A percentile compares a stretch with the other conserved stretches of the same genome.
Evolutionary conservation across 2,888 invertebrate species (phyloP).

Genomic region (Athetis lepigone): DNA sequence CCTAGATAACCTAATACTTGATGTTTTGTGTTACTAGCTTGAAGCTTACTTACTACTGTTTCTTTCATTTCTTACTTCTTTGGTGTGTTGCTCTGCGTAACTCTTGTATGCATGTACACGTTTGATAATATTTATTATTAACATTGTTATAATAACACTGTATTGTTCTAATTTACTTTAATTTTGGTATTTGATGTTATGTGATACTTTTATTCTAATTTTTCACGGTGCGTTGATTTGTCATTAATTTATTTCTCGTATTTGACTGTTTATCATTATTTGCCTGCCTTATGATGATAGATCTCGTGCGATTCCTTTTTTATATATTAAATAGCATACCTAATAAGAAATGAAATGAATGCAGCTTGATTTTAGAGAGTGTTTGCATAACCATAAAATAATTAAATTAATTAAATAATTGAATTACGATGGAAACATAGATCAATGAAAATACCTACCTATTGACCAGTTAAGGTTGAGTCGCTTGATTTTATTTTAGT

Average conservation of each 20-base stretch:
- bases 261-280: conserved; percentile 35
- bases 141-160: no score
- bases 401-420: conserved; percentile 25
- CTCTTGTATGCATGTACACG: conserved; percentile 74
- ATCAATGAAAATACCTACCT: conserved; percentile 5
- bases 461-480: background rate
- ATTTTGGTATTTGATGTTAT: conserved; percentile 43
- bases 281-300: conserved; percentile 44
- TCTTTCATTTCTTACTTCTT: conserved; percentile 74
- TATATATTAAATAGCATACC: background rate
- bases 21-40: conserved; percentile 76
- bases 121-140: conserved; percentile 69
- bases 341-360: conserved; percentile 25
- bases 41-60: conserved; percentile 78
- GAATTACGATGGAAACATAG: conserved; percentile 8
- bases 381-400: conserved; percentile 8
- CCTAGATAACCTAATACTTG: conserved; percentile 59
- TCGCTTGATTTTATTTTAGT: conserved; percentile 30
- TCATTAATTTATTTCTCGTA: conserved; percentile 23
- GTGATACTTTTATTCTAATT: conserved; percentile 42
- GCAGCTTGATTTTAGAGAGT: conserved; percentile 35
- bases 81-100: conserved; percentile 86
- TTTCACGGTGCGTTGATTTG: conserved; percentile 44
- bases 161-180: conserved; percentile 59
- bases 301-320: conserved; percentile 9